Conservation (phyloP, 2,797 vertebrate genomes). For the Dicrostonyx torquatus region DNA sequence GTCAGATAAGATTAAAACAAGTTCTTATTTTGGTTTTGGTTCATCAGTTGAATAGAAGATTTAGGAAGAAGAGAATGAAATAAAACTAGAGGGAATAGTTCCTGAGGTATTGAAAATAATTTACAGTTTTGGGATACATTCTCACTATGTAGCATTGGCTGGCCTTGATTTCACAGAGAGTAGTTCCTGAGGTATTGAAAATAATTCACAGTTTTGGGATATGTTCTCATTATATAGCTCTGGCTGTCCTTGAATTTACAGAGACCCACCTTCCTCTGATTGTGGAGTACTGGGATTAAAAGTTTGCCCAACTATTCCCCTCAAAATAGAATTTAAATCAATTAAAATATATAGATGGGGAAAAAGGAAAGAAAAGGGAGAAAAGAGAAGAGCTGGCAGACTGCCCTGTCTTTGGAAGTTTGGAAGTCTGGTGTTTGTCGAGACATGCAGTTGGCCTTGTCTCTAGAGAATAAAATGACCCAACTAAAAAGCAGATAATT, state of each 20-base stretch:
- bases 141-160: not conserved
- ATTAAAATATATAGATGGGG: not conserved
- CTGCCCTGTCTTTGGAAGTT: not conserved
- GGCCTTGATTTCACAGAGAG: not conserved
- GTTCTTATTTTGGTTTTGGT: not conserved
- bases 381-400: not conserved
- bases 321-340: not conserved
- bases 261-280: not conserved
- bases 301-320: not conserved
- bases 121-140: not conserved
- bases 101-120: not conserved
- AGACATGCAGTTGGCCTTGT: not conserved
- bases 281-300: not conserved
- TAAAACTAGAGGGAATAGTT: not conserved
- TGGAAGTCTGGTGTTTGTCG: not conserved
- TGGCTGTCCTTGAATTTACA: not conserved
- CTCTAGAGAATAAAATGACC: not conserved
- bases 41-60: not conserved
- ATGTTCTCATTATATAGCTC: not conserved
- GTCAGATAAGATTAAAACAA: not conserved
- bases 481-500: not conserved
- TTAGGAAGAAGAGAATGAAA: not conserved
- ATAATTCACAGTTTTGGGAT: not conserved
- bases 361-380: not conserved
- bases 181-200: not conserved